A percentile compares a stretch with the other conserved stretches of the same genome.
These are phyloP conservation scores for Lamellibrachia luymesi DNA, from an alignment of 1,140 invertebrate species.

Conservation along the genomic window DNA sequence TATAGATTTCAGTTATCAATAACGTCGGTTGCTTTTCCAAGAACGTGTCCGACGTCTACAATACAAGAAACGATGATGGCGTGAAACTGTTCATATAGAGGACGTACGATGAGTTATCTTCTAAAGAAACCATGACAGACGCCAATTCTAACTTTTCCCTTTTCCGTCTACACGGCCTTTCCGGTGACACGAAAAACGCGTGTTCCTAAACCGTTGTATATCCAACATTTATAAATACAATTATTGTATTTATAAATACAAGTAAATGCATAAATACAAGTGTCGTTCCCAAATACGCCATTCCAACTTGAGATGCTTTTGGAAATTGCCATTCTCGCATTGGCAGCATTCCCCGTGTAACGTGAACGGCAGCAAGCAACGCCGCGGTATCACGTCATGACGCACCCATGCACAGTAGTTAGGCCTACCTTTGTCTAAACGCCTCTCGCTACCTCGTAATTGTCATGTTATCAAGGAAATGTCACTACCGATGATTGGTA, in stretches of 20 bases:
- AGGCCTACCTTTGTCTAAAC: background rate
- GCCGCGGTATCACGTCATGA: background rate
- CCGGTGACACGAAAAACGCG: background rate
- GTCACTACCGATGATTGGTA: background rate
- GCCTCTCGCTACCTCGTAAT: background rate
- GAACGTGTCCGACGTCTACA: no score
- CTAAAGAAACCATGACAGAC: background rate
- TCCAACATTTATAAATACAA: no score
- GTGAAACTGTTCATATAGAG: no score
- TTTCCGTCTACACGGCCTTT: background rate
- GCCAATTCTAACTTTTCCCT: background rate
- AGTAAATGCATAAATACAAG: no score
- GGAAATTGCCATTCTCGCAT: background rate
- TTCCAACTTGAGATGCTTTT: background rate
- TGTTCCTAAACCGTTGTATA: background rate
- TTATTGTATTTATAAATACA: no score
- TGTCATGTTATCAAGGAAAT: background rate
- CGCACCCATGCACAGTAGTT: background rate
- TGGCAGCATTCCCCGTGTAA: background rate
- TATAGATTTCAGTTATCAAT: no score
- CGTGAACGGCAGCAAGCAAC: background rate
- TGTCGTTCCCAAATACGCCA: background rate
- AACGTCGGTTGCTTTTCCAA: no score
- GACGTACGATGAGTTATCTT: background rate
- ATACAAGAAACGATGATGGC: no score